A percentile compares a stretch with the other conserved stretches of the same genome.
phyloP scores from a whole-genome alignment of 2,113 vertebrate species.

The Cryptotis parvus region DNA sequence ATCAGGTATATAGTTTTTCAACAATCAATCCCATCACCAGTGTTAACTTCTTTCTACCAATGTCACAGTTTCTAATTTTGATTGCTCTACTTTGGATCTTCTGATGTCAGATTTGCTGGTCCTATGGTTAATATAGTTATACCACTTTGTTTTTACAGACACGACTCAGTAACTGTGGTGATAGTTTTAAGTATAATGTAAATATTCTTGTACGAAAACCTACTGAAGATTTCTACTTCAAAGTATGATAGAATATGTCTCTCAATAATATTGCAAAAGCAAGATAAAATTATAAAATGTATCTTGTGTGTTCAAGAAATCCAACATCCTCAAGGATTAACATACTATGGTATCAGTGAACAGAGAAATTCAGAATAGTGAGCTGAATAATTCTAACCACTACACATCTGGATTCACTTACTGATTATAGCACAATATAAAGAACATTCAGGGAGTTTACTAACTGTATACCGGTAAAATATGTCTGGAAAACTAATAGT shows the following conservation, averaged over 20 bases:
- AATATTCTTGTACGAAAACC: not conserved
- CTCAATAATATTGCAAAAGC: not conserved
- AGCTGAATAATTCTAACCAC: not conserved
- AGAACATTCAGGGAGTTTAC: not conserved
- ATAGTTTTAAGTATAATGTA: not conserved
- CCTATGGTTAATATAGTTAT: not conserved
- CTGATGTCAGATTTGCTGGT: no score
- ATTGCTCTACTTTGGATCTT: no score
- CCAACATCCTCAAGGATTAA: not conserved
- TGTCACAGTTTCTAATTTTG: no score
- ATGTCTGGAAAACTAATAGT: not conserved
- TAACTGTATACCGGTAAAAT: not conserved
- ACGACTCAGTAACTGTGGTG: not conserved
- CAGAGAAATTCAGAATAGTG: not conserved
- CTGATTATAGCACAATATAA: no score
- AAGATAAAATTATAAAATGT: not conserved
- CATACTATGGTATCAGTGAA: not conserved
- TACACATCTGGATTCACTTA: not conserved
- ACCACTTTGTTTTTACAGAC: not conserved
- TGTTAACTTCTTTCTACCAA: no score
- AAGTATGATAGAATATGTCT: conserved; percentile 13
- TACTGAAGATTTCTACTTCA: not conserved
- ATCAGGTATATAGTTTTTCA: no score
- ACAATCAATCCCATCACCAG: no score
- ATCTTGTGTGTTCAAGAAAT: not conserved